Evolutionary conservation across 1,140 invertebrate genomes (phyloP), one percentile per base, ranked within the genome.

Genomic region (Psix sp.): DNA sequence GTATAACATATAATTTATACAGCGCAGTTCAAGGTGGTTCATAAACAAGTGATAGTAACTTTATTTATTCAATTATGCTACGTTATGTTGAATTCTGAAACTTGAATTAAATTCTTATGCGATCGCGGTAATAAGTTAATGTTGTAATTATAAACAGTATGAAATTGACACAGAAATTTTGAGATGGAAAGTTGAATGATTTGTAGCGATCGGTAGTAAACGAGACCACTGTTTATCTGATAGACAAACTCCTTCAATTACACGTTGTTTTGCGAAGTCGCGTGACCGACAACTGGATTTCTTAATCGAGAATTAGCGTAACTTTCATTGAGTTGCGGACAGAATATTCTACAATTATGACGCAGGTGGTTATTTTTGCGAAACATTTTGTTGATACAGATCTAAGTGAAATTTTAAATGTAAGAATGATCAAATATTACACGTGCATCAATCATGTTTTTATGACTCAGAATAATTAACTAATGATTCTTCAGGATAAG

Each of bases 21-120:
- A 40, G 48, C 31, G 2, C 29, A 36, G 26, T 16, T 17, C 29
- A 20, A 57, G 29, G 43, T 29, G 18, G n/a, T 62, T 66, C 15
- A 40, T 33, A 45, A 48, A 33, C 15, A 48, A 57, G 63, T 40
- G 62, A 74, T 77, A 73, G 67, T 52, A 59, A 45, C 39, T 62
- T 65, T 67, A 54, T 56, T 42, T 35, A 36, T 20, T 59, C 43
- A 78, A 78, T 81, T 79, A 78, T 78, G 72, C 78, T 77, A 81
- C 52, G 77, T 31, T 4, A 71, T 48, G 38, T 33, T 70, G 60
- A 54, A 38, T 14, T 21, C 18, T 16, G 38, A 40, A 60, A 43
- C 67, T 66, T 62, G 79, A 77, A 77, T 76, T 67, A 65, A 78
- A 78, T 73, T n/a, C n/a, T n/a, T n/a, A n/a, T n/a, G n/a, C n/a